Base-by-base conservation (phyloP, 2,113 vertebrate species). In the Archocentrus centrarchus region DNA sequence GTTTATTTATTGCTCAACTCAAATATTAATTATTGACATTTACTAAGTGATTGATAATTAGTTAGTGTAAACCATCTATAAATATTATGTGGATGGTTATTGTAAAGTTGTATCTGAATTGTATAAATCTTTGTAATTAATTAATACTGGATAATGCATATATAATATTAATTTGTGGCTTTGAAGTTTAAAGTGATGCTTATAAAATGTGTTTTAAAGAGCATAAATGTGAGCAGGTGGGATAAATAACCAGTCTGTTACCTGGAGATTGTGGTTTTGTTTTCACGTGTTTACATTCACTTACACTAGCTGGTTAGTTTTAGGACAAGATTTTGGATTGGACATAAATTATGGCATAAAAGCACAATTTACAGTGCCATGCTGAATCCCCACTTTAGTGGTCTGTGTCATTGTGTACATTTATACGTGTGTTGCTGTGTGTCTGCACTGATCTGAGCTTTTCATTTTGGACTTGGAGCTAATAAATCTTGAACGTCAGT, bases 171-270 rank as follows among this genome's bases (percentile, higher is more conserved):
- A 11, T 70, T 4, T 70, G 15, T 11, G 32, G 32, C 30, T 62
- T 62, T 35, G 18, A 30, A 35, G 59, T 20, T 47, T 17, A 50
- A 50, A 50, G 15, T 17, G 47, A 50, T 17, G 44, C 13, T 50
- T 17, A 15, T 50, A 17, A 50, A 50, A 50, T 50, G 47, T 50
- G 15, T 18, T 50, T 50, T 50, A 50, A 50, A 18, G 14, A 15
- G 5, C 5, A 4, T 10, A 61, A 15, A 35, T 20, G 60, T 62
- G 22, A 30, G 1, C 7, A 70, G 66, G 24, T 50, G 30, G 44
- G 44, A 32, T 73, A 4, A 30, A 13, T 50, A 30, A 68, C 41
- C 0, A 53, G 0, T 13, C 10, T 2, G 44, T 70, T 20, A 8
- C 17, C 24, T 50, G 17, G 24, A 7, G 2, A 32, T 30, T 0